Conservation (phyloP, 2,113 vertebrate species). For the Psittacula cyanocephala region DNA sequence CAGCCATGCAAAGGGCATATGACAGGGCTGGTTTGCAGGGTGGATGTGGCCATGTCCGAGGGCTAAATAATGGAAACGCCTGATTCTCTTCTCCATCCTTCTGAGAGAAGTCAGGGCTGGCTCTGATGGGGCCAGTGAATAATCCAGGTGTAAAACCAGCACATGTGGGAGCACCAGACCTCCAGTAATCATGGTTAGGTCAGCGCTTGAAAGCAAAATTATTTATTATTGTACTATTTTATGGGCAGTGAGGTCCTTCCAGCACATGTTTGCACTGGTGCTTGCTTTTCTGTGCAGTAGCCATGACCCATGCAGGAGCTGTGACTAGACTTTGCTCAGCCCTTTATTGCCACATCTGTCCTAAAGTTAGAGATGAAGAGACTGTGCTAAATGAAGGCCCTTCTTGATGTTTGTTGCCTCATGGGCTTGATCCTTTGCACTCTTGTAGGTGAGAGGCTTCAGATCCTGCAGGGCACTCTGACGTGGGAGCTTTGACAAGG, state of each 20-base stretch:
- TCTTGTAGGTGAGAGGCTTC: not conserved
- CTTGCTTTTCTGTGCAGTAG: not conserved
- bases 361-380: not conserved
- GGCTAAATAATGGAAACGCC: not conserved
- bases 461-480: not conserved
- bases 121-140: not conserved
- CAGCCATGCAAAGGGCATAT: not conserved
- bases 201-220: not conserved
- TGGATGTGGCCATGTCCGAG: not conserved
- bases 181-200: not conserved
- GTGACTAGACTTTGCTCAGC: not conserved
- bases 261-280: not conserved
- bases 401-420: not conserved
- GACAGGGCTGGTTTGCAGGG: constrained; percentile 1
- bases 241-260: not conserved
- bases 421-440: not conserved
- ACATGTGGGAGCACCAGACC: not conserved
- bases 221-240: not conserved
- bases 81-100: not conserved
- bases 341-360: not conserved
- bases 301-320: not conserved
- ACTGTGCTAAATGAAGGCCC: not conserved
- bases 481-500: not conserved
- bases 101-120: not conserved
- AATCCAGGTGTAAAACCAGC: not conserved